Percentiles rank a stretch among this genome's conserved stretches.
Evolutionary conservation across 2,888 invertebrate genomes (phyloP).

Genomic region (Ormyrus rosae): DNA sequence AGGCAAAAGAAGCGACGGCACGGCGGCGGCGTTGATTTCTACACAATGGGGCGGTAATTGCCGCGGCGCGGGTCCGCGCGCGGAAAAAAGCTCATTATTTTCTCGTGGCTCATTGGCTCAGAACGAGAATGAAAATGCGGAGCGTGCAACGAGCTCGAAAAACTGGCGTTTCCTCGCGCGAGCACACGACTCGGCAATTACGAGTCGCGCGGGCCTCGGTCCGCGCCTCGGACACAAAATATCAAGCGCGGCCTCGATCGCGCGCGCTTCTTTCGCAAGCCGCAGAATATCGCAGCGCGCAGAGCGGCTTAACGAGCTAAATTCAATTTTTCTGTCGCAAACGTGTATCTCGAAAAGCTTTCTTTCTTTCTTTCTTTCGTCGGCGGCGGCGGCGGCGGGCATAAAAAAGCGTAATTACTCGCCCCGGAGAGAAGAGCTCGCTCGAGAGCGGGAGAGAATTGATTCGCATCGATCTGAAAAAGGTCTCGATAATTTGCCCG

Average conservation of each 20-base stretch:
- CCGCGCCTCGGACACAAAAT: too few relatives aligned
- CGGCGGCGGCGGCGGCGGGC: too few relatives aligned
- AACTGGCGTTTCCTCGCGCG: too few relatives aligned
- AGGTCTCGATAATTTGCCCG: conserved; percentile 27
- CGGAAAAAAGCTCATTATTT: conserved; percentile 36
- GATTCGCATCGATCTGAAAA: conserved; percentile 23
- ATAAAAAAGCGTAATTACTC: conserved; percentile 12
- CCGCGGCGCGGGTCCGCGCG: background rate
- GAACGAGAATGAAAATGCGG: conserved; percentile 6
- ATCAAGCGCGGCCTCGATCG: background rate
- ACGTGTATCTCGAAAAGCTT: background rate
- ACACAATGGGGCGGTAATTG: background rate
- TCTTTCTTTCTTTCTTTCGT: background rate
- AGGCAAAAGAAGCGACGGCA: too few relatives aligned
- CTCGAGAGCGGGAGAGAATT: conserved; percentile 15
- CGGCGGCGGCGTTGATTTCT: background rate
- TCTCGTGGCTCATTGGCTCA: conserved; percentile 35
- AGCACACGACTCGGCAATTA: conserved; percentile 18
- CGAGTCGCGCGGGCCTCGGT: background rate
- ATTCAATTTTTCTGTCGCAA: background rate
- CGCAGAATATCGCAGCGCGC: background rate
- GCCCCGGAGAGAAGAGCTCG: background rate
- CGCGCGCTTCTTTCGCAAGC: background rate
- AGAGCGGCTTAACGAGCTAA: background rate
- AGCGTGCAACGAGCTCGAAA: too few relatives aligned